A percentile compares a stretch with the other conserved stretches of the same genome.
Conservation (phyloP, 2,113 vertebrate genomes). For the Bombycilla garrulus region DNA sequence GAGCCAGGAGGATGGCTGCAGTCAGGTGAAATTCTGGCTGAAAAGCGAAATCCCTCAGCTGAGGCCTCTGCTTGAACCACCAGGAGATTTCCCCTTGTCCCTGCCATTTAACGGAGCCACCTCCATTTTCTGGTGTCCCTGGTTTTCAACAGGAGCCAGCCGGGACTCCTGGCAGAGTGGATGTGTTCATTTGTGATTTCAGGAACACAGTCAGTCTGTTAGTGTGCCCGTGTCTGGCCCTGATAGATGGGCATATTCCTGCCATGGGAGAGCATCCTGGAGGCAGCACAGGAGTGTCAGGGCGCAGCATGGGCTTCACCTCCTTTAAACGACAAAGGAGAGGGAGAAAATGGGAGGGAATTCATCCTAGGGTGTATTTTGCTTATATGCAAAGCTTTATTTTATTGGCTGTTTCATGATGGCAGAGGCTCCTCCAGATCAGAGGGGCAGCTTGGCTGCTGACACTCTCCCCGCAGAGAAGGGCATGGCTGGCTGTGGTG, state of each 20-base stretch:
- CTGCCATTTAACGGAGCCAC: background rate
- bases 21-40: background rate
- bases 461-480: accelerated
- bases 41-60: background rate
- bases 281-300: accelerated
- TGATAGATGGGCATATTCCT: background rate
- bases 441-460: background rate
- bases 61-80: background rate
- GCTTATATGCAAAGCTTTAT: background rate
- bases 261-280: background rate
- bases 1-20: background rate
- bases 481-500: background rate
- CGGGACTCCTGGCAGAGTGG: background rate
- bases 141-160: background rate
- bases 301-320: background rate
- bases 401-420: background rate
- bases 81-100: background rate
- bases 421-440: background rate
- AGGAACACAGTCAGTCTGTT: background rate
- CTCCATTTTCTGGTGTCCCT: background rate
- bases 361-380: background rate
- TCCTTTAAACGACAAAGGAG: background rate
- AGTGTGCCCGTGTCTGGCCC: background rate
- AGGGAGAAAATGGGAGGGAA: background rate
- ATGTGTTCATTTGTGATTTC: background rate